Conservation (phyloP, 1,140 invertebrate species). For the Eriocheir sinensis region DNA sequence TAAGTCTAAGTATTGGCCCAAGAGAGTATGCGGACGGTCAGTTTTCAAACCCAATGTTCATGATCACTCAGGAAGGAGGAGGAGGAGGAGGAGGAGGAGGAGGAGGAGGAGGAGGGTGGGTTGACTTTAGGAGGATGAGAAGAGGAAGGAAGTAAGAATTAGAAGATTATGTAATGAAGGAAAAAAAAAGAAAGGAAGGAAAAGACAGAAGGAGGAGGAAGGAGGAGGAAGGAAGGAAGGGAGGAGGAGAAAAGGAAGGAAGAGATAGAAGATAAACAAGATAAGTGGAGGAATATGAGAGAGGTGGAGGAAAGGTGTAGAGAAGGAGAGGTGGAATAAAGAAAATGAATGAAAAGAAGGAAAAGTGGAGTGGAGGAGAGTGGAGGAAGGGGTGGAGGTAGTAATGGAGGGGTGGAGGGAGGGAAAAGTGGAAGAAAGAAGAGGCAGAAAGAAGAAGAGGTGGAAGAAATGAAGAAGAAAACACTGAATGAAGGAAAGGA, state of each 20-base stretch:
- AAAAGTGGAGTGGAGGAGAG: no score
- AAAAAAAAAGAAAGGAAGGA: background rate
- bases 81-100: background rate
- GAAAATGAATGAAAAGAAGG: no score
- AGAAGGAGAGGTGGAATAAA: no score
- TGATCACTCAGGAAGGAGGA: background rate
- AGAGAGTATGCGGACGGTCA: background rate
- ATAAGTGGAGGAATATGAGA: no score
- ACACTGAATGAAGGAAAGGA: background rate
- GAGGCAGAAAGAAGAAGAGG: background rate
- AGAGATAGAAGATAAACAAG: background rate
- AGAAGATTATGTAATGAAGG: no score
- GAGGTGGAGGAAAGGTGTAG: no score
- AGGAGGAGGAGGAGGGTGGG: background rate
- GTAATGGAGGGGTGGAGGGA: no score
- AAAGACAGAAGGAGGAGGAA: background rate
- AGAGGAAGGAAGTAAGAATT: no score
- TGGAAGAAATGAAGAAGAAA: background rate
- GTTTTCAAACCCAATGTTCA: slow-evolving; percentile 15
- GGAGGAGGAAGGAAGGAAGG: background rate
- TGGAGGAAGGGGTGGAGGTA: no score
- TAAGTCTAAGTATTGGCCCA: background rate
- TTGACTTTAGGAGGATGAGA: background rate
- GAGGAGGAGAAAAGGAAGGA: background rate
- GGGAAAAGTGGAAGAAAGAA: background rate